A percentile compares a stretch with the other conserved stretches of the same genome.
Conservation (phyloP, 2,113 vertebrate species). For the Cnemophilus loriae region DNA sequence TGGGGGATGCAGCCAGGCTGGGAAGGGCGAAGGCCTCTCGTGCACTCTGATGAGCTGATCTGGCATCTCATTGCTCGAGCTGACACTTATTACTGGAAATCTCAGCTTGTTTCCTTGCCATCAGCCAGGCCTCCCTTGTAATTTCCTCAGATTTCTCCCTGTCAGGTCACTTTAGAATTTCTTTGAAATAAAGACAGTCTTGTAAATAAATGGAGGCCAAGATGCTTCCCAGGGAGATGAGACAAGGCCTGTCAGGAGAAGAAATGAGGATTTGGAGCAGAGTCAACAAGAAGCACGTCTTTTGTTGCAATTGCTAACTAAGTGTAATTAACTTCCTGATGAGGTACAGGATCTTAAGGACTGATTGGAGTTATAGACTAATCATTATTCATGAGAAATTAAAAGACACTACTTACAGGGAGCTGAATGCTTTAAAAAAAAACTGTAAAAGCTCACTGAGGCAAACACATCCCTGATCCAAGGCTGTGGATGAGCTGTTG, state of each 20-base stretch:
- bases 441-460: not conserved
- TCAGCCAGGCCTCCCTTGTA: not conserved
- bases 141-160: slow-evolving; percentile 25
- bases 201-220: slow-evolving; percentile 12
- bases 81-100: slow-evolving; percentile 4
- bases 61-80: not conserved
- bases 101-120: not conserved
- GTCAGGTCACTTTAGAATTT: slow-evolving; percentile 2
- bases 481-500: not conserved
- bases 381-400: slow-evolving; percentile 61
- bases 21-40: not conserved
- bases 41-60: not conserved
- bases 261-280: not conserved
- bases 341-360: slow-evolving; percentile 50
- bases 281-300: slow-evolving; percentile 34
- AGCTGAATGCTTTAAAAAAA: not conserved
- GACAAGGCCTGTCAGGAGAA: not conserved
- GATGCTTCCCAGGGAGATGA: not conserved
- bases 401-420: not conserved
- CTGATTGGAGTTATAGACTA: slow-evolving; percentile 34
- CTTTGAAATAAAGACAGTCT: slow-evolving; percentile 30
- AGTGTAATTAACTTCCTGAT: slow-evolving; percentile 59
- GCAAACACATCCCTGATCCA: not conserved
- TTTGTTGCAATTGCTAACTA: slow-evolving; percentile 41
- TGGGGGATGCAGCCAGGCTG: not conserved